Evolutionary conservation across 2,797 vertebrate genomes (phyloP).

Genomic region (Dermochelys coriacea): DNA sequence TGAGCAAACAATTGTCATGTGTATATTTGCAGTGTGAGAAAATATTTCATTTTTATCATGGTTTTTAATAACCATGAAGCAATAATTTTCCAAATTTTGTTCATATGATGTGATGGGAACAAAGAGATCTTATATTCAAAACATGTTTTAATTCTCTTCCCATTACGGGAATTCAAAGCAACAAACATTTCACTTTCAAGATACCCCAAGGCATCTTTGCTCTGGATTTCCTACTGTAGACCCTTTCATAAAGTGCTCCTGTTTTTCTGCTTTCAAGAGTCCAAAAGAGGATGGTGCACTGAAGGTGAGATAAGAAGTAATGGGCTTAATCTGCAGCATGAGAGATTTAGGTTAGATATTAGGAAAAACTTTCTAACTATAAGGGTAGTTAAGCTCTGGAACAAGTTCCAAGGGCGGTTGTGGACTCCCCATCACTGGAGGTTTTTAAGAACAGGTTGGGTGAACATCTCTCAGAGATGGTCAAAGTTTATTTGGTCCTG

Average conservation of each 20-base stretch:
- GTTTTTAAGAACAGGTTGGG: not conserved
- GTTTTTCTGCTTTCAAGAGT: not conserved
- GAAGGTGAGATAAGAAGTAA: not conserved
- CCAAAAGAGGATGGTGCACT: not conserved
- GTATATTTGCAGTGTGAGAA: slow-evolving; percentile 46
- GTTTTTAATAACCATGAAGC: slow-evolving; percentile 64
- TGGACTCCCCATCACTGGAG: not conserved
- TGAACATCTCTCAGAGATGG: not conserved
- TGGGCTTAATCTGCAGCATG: not conserved
- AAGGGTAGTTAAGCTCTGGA: not conserved
- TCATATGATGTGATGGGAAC: slow-evolving; percentile 4
- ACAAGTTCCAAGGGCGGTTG: not conserved
- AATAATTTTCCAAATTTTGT: slow-evolving; percentile 57
- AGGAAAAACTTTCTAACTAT: not conserved
- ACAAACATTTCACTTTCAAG: not conserved
- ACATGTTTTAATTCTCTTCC: slow-evolving; percentile 7
- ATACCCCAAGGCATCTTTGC: not conserved
- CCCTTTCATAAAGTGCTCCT: not conserved
- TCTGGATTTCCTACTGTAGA: not conserved
- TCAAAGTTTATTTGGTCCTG: not conserved
- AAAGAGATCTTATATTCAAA: slow-evolving; percentile 11
- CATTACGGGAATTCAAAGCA: not conserved
- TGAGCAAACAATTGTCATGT: slow-evolving; percentile 53
- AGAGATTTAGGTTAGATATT: not conserved
- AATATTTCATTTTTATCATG: slow-evolving; percentile 31